A percentile compares a stretch with the other conserved stretches of the same genome.
Conservation (phyloP, 2,888 invertebrate species). For the Agrochola lota region DNA sequence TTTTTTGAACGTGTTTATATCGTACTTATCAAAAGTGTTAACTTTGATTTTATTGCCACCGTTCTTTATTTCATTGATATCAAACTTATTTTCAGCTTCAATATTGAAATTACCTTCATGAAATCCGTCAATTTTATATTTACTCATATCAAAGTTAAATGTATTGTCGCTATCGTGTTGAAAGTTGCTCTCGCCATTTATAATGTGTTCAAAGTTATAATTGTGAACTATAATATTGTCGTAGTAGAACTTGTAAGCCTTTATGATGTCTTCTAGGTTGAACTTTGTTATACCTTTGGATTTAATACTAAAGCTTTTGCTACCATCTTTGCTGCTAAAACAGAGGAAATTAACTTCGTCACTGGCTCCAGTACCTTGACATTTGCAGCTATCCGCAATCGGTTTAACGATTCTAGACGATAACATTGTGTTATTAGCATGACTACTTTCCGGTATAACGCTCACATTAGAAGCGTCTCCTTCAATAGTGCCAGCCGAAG, state of each 20-base stretch:
- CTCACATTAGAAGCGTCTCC: not conserved
- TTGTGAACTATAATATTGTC: conserved; percentile 2
- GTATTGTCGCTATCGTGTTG: not conserved
- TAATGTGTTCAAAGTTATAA: conserved; percentile 11
- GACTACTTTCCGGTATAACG: not conserved
- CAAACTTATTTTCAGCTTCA: conserved; percentile 8
- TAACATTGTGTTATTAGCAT: not conserved
- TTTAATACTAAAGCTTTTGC: conserved; percentile 25
- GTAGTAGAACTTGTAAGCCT: conserved; percentile 25
- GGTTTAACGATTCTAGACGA: not conserved
- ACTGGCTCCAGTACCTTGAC: not conserved
- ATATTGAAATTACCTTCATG: conserved; percentile 8
- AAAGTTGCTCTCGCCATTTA: not conserved
- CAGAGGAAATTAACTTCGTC: conserved; percentile 32
- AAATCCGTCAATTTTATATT: conserved; percentile 13
- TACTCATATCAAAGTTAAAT: conserved; percentile 7
- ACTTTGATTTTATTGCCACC: not conserved
- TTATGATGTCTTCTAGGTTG: conserved; percentile 30
- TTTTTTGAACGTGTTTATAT: conserved; percentile 9
- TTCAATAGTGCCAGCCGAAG: not conserved
- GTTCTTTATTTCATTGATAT: conserved; percentile 23
- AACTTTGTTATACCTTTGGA: conserved; percentile 28
- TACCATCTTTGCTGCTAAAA: conserved; percentile 34
- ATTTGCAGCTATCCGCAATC: conserved; percentile 1
- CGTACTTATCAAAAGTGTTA: conserved; percentile 12